Conservation (phyloP, 2,888 invertebrate species). For the Malthinus seriepunctatus region DNA sequence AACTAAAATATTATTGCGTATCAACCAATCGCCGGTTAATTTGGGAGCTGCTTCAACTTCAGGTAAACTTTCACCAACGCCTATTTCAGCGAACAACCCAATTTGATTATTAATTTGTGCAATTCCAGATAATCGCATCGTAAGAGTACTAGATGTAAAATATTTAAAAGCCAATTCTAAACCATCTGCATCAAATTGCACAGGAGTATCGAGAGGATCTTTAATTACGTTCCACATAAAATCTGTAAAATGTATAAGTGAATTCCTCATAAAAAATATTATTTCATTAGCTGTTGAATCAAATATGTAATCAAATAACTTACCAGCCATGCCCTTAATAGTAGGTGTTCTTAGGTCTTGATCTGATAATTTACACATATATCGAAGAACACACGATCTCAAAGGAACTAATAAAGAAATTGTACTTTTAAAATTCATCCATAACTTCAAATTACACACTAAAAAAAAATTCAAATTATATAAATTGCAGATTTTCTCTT, state of each 20-base stretch:
- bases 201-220: conserved; percentile 84
- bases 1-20: conserved; percentile 86
- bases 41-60: conserved; percentile 86
- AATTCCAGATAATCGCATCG: conserved; percentile 91
- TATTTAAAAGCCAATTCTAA: conserved; percentile 93
- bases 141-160: conserved; percentile 91
- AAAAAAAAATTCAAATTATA: conserved; percentile 32
- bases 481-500: background rate
- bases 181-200: conserved; percentile 88
- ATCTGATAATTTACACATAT: conserved; percentile 92
- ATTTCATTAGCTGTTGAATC: background rate
- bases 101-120: conserved; percentile 95
- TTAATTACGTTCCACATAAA: conserved; percentile 96
- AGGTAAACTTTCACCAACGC: conserved; percentile 83
- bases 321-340: conserved; percentile 90
- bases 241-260: conserved; percentile 58
- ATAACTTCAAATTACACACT: conserved; percentile 89
- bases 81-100: conserved; percentile 87
- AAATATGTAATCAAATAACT: conserved; percentile 29
- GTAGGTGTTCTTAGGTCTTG: conserved; percentile 87
- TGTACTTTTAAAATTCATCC: conserved; percentile 91
- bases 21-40: conserved; percentile 85
- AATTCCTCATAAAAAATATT: no score
- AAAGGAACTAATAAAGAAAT: conserved; percentile 87
- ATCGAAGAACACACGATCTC: conserved; percentile 83